Percentiles rank a stretch among this genome's conserved stretches.
Evolutionary conservation across 2,113 vertebrate species (phyloP).

Genomic region (Egretta garzetta): DNA sequence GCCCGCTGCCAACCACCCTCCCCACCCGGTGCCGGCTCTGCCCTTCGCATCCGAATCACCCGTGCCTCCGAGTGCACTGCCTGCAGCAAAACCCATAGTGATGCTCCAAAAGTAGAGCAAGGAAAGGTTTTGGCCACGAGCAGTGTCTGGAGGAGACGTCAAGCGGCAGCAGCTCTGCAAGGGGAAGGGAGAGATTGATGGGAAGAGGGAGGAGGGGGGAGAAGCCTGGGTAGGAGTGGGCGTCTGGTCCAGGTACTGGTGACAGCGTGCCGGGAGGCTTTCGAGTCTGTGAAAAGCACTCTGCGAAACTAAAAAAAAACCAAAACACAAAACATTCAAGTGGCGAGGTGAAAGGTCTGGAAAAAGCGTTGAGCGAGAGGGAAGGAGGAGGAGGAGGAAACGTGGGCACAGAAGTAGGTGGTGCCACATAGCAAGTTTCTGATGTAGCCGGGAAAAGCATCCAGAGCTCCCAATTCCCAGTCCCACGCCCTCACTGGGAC

Average conservation of each 20-base stretch:
- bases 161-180: background rate
- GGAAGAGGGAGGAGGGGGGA: background rate
- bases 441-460: constrained; percentile 58
- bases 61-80: rapidly evolving
- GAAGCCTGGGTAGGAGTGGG: constrained; percentile 23
- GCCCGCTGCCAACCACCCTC: background rate
- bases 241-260: background rate
- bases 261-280: background rate
- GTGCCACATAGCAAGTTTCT: constrained; percentile 63
- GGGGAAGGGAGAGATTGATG: background rate
- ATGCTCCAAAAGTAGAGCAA: background rate
- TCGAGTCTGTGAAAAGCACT: background rate
- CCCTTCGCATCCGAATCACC: rapidly evolving
- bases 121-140: background rate
- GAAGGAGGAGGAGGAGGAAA: constrained; percentile 58
- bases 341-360: constrained; percentile 43
- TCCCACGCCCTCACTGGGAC: constrained; percentile 40
- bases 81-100: rapidly evolving
- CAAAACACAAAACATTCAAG: background rate
- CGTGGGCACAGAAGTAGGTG: constrained; percentile 46
- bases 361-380: background rate
- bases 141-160: background rate
- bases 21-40: background rate
- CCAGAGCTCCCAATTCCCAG: constrained; percentile 47
- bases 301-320: background rate